Base-by-base conservation (phyloP, 2,113 vertebrate genomes). In the Hippoglossus stenolepis region DNA sequence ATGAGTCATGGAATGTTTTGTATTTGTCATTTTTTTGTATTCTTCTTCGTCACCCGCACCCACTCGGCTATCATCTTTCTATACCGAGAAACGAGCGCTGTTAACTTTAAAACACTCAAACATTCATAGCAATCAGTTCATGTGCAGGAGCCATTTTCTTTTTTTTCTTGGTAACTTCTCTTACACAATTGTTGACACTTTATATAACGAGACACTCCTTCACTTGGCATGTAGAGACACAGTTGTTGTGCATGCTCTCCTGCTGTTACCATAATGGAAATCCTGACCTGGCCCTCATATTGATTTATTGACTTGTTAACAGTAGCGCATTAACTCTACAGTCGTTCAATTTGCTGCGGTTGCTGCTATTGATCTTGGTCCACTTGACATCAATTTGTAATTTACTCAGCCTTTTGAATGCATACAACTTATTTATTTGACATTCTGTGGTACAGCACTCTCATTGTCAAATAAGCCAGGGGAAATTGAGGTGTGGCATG, bases 1-100 rank as follows among this genome's bases (percentile, higher is more conserved):
- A 57, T 93, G 80, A 91, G 40, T 92, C 86, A 93, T 26, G 18
- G 40, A 20, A 77, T 85, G 84, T 87, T 86, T 73, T 81, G 21
- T 11, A 10, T 53, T 73, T 43, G 28, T 65, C 65, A 2, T 38
- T 21, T 54, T 54, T 54, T 21, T 21, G 21, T 9, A 20, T 54
- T 63, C 56, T 6, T 75, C 24, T 24, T 23, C 20, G 45, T 20
- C 75, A 47, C 38, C 63, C 49, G 54, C 82, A 28, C 79, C 45
- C 80, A 70, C 77, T 24, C 5, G 4, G 9, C 11, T 14, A 5
- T 51, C 61, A 82, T 13, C 75, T 78, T 67, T 54, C 56, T 65
- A 65, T 49, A 28, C 20, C 54, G 53, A 24, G 77, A 70, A 83
- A 82, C 65, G 5, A 14, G 57, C n/a, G 14, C 15, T 20, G 57